These are phyloP conservation scores for Diprion similis DNA, from an alignment of 1,140 invertebrate genomes.

Conservation along the genomic window DNA sequence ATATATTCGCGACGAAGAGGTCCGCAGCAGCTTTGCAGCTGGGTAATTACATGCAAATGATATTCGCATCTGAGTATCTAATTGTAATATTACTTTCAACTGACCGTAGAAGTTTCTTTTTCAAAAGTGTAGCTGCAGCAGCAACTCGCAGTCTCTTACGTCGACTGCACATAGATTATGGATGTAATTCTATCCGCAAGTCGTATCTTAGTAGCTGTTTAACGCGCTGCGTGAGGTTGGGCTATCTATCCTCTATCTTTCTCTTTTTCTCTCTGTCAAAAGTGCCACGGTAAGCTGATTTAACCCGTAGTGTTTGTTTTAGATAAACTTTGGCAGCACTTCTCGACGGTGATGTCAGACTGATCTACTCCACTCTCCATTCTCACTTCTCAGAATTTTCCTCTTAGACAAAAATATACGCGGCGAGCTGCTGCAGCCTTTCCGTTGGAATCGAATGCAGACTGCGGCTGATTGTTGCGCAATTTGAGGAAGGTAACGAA, in stretches of 20 bases:
- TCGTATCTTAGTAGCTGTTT: not conserved
- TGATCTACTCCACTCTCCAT: too few species aligned
- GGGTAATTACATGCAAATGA: not conserved
- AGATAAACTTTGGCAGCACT: not conserved
- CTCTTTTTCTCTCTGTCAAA: too few species aligned
- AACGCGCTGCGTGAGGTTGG: not conserved
- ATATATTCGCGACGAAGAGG: not conserved
- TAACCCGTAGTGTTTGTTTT: not conserved
- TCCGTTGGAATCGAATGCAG: too few species aligned
- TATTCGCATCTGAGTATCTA: not conserved
- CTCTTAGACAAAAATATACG: too few species aligned
- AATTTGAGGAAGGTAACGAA: too few species aligned
- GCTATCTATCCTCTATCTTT: too few species aligned
- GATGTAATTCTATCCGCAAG: not conserved
- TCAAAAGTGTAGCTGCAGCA: not conserved
- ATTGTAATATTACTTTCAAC: slow-evolving; percentile 3
- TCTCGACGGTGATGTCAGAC: too few species aligned
- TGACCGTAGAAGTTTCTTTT: not conserved
- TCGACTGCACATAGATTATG: not conserved
- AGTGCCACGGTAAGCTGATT: not conserved
- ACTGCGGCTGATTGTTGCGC: too few species aligned
- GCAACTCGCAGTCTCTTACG: too few species aligned
- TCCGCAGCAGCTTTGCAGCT: not conserved
- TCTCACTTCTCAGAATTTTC: too few species aligned
- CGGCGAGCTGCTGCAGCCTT: too few species aligned